Base-by-base conservation (phyloP, 1,140 invertebrate genomes). In the Apis laboriosa region DNA sequence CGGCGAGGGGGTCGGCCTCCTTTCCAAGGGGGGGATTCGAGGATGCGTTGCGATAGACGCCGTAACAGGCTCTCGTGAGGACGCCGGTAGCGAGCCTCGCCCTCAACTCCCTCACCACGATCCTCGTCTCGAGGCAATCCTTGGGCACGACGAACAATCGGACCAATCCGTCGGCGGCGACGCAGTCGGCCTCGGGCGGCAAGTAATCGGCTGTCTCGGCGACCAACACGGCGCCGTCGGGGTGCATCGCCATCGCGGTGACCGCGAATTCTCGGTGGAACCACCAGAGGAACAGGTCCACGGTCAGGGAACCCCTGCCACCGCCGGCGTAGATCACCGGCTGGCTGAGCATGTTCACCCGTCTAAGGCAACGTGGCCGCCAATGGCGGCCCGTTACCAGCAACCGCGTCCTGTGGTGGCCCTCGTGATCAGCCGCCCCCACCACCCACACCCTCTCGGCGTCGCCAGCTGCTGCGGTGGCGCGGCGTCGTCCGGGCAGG, bases 291-390 rank as follows among this genome's bases (percentile, higher is more conserved):
- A 95, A 95, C 2, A 95, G 90, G 77, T 95, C 94, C 0, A 93
- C 90, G 0, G 95, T 95, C 0, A 95, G 87, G 1, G 90, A 89
- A 9, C 94, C 95, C 12, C 93, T 92, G 15, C 95, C 95, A 8
- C 95, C 95, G 1, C 94, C 94, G 0, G 95, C 95, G 80, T 95
- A 95, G 12, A 95, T 93, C 1, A 95, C 95, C 11, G 95, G 95
- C 71, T 95, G 95, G 58, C 92, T 95, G 9, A 95, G 73, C 94
- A 95, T 95, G 88, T 95, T 95, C n/a, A 95, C 95, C 56, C 91
- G 88, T 34, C 92, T 89, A 12, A 95, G 82, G 88, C 94, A 95
- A 19, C 90, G 87, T 0, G 95, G 95, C 55, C 94, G 89, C 94
- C 94, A 95, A 78, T 94, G 88, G 43, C 92, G 92, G 9, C 95